Percentiles rank a stretch among this genome's conserved stretches.
Evolutionary conservation across 2,797 vertebrate species (phyloP).

Genomic region (Aulostomus chinensis): DNA sequence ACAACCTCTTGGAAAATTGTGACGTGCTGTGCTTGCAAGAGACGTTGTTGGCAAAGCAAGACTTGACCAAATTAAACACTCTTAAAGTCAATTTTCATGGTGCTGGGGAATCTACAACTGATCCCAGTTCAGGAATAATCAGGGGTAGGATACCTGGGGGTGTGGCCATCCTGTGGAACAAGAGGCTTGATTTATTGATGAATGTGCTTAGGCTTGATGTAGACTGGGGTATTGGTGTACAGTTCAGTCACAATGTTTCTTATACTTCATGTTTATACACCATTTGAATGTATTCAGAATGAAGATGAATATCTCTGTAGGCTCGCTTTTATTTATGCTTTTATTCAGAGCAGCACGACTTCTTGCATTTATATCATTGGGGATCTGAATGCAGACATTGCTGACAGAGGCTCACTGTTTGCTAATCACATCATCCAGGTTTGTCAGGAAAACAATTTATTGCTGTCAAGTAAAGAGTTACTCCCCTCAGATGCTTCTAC

Average conservation of each 20-base stretch:
- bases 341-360: background rate
- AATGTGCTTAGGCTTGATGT: background rate
- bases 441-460: background rate
- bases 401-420: conserved; percentile 8
- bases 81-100: background rate
- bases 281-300: conserved; percentile 1
- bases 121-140: background rate
- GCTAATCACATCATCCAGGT: conserved; percentile 3
- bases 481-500: conserved; percentile 5
- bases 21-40: conserved; percentile 6
- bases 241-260: background rate
- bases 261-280: conserved; percentile 18
- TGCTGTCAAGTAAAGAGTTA: background rate
- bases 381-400: conserved; percentile 15
- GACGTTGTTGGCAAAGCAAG: conserved; percentile 3
- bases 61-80: background rate
- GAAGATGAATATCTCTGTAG: conserved; percentile 11
- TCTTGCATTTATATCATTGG: conserved; percentile 4
- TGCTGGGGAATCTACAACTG: background rate
- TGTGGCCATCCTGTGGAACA: background rate
- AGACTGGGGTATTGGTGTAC: conserved; percentile 9
- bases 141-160: background rate
- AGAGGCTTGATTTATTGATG: background rate
- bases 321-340: conserved; percentile 6
- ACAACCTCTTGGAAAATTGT: background rate